Evolutionary conservation across 2,888 invertebrate genomes (phyloP).

Genomic region (Aphodius granarius): DNA sequence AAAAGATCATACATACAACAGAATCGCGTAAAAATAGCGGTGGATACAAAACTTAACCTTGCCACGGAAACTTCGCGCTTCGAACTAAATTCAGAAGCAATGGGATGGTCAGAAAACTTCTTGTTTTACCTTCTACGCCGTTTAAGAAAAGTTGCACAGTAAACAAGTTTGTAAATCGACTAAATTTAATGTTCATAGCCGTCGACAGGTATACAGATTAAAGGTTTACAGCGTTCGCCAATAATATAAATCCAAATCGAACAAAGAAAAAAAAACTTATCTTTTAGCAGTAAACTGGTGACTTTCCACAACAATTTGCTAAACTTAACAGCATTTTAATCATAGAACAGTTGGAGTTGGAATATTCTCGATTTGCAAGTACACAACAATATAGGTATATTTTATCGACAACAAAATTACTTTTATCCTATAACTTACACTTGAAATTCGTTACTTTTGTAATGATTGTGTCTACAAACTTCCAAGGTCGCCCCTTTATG

Average conservation of each 20-base stretch:
- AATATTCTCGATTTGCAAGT: no score
- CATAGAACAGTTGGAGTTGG: no score
- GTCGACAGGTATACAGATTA: neutral
- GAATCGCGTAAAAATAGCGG: neutral
- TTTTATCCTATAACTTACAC: no score
- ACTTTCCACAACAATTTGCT: no score
- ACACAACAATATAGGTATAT: no score
- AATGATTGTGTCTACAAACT: no score
- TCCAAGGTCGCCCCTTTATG: neutral
- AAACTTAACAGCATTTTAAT: no score
- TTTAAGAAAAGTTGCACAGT: neutral
- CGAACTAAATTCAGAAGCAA: neutral
- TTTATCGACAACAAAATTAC: no score
- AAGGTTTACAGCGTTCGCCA: neutral
- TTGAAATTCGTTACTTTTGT: no score
- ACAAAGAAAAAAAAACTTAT: no score
- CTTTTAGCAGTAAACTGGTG: no score
- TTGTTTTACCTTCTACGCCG: neutral
- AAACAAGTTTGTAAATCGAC: neutral
- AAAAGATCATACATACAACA: neutral
- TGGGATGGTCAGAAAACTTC: neutral
- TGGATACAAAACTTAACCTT: neutral
- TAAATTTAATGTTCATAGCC: neutral
- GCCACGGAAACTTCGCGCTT: neutral
- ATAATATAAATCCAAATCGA: no score